Percentiles rank a stretch among this genome's conserved stretches.
These are phyloP conservation scores for Oryzias sinensis DNA, from an alignment of 2,797 vertebrate species.

Conservation along the genomic window DNA sequence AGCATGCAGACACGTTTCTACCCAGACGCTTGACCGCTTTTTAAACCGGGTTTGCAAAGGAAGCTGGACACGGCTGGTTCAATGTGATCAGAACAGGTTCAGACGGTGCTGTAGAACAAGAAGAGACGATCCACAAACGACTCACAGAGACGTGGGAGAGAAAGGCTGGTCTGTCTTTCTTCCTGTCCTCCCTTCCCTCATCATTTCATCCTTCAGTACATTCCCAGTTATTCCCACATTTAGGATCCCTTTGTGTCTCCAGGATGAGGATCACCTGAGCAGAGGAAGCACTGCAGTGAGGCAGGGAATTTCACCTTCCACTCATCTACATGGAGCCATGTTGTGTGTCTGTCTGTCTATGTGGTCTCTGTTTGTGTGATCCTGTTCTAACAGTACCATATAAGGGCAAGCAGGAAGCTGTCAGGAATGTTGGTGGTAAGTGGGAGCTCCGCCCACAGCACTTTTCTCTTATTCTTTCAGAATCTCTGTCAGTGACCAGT, in stretches of 20 bases:
- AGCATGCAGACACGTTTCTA: too few species aligned
- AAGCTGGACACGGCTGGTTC: background rate
- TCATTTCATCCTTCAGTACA: background rate
- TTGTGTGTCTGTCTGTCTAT: background rate
- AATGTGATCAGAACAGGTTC: background rate
- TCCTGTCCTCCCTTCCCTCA: background rate
- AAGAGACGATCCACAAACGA: conserved; percentile 57
- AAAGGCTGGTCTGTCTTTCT: conserved; percentile 37
- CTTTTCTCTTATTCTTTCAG: conserved; percentile 87
- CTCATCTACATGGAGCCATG: too few species aligned
- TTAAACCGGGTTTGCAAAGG: background rate
- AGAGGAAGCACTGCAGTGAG: background rate
- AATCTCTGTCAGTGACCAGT: conserved; percentile 98
- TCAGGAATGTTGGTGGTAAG: conserved; percentile 27
- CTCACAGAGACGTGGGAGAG: conserved; percentile 32
- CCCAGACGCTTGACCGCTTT: too few species aligned
- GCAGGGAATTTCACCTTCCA: too few species aligned
- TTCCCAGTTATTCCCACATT: background rate
- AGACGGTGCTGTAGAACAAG: conserved; percentile 34
- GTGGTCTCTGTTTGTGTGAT: conserved; percentile 42
- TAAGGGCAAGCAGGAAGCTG: conserved; percentile 24
- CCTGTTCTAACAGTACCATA: conserved; percentile 39
- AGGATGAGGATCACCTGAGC: background rate
- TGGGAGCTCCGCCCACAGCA: conserved; percentile 26
- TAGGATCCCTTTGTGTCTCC: background rate